These are phyloP conservation scores for Tholera decimalis DNA, from an alignment of 2,888 invertebrate species.

Conservation along the genomic window DNA sequence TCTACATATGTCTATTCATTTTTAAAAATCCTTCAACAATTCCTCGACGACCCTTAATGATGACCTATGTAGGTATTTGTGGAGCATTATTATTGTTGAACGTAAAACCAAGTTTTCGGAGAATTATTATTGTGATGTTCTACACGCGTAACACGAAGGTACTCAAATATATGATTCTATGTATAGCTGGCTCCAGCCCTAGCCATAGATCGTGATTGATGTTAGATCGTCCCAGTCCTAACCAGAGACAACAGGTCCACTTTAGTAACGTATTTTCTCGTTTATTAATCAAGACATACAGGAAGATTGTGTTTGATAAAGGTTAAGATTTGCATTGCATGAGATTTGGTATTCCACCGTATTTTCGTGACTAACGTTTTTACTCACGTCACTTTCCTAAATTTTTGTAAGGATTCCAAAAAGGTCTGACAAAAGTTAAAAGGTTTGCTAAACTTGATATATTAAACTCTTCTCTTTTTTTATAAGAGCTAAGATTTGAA, in stretches of 20 bases:
- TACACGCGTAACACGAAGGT: slow-evolving; percentile 3
- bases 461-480: neutral
- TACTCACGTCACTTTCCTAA: neutral
- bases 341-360: slow-evolving; percentile 1
- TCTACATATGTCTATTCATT: too few species aligned
- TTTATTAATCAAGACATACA: slow-evolving; percentile 27
- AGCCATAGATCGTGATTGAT: slow-evolving; percentile 8
- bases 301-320: slow-evolving; percentile 28
- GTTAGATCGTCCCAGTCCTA: neutral
- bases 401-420: neutral
- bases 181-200: neutral
- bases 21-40: too few species aligned
- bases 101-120: slow-evolving; percentile 9
- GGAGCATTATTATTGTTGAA: neutral
- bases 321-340: neutral
- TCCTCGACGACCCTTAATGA: neutral
- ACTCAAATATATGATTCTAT: neutral
- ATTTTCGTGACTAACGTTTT: neutral
- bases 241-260: slow-evolving; percentile 14
- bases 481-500: too few species aligned
- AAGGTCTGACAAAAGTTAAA: slow-evolving; percentile 1
- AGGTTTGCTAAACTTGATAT: neutral
- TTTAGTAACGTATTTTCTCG: slow-evolving; percentile 29
- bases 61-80: slow-evolving; percentile 2
- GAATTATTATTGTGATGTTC: neutral